Percentiles rank a stretch among this genome's conserved stretches.
phyloP scores from a whole-genome alignment of 2,888 invertebrate genomes.

The Hyposoter dolosus region DNA sequence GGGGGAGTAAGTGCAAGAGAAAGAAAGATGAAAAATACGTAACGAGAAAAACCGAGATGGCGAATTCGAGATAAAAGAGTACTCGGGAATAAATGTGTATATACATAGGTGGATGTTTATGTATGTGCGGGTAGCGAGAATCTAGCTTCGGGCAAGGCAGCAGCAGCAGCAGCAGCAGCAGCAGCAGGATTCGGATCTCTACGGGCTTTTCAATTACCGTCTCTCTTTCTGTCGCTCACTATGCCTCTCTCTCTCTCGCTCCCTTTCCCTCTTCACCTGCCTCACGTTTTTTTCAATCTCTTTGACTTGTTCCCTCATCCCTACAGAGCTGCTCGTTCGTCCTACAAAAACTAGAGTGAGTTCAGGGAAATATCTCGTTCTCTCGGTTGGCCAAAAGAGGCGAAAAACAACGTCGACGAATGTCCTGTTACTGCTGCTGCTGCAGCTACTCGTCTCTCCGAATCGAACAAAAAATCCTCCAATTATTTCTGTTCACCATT shows the following conservation, averaged over 20 bases:
- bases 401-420: slow-evolving; percentile 15
- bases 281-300: slow-evolving; percentile 63
- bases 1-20: slow-evolving; percentile 42
- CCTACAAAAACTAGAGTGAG: slow-evolving; percentile 34
- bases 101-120: slow-evolving; percentile 19
- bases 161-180: slow-evolving; percentile 41
- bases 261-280: slow-evolving; percentile 33
- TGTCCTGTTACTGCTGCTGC: not conserved
- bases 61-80: slow-evolving; percentile 76
- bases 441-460: not conserved
- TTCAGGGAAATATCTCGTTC: slow-evolving; percentile 49
- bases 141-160: slow-evolving; percentile 44
- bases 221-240: slow-evolving; percentile 50
- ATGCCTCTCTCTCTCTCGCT: slow-evolving; percentile 26
- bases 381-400: slow-evolving; percentile 24
- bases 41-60: slow-evolving; percentile 74
- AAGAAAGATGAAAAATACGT: slow-evolving; percentile 36
- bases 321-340: slow-evolving; percentile 21
- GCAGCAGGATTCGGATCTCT: slow-evolving; percentile 76
- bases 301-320: slow-evolving; percentile 48
- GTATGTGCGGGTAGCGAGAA: slow-evolving; percentile 6
- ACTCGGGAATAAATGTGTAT: slow-evolving; percentile 19
- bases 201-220: slow-evolving; percentile 81
- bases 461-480: slow-evolving; percentile 25
- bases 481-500: slow-evolving; percentile 36